These are phyloP conservation scores for Kryphioiulus occultus DNA, from an alignment of 2,888 invertebrate species.

Conservation along the genomic window DNA sequence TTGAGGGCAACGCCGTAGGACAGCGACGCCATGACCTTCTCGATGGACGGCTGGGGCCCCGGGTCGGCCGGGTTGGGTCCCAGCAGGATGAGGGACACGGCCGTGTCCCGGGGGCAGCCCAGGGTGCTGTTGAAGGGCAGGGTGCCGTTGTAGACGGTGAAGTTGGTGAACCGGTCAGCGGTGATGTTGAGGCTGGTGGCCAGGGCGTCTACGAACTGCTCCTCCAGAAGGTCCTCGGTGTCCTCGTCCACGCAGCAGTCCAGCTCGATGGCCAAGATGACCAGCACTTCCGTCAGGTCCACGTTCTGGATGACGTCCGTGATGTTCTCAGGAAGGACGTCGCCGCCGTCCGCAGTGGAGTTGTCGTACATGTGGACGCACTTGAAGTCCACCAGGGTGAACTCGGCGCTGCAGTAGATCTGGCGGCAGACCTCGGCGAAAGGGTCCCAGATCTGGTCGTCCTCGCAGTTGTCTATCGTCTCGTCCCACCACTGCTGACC, in stretches of 20 bases:
- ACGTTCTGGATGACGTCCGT: neutral
- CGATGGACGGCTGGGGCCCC: conserved; percentile 50
- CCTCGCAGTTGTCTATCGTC: conserved; percentile 43
- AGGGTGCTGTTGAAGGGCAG: neutral
- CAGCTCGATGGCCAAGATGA: conserved; percentile 34
- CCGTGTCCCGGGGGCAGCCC: neutral
- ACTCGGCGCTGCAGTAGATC: conserved; percentile 50
- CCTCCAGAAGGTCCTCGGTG: neutral
- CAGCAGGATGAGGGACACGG: neutral
- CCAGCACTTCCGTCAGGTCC: neutral
- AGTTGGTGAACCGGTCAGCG: conserved; percentile 46
- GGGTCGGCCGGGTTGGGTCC: neutral
- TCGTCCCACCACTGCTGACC: neutral
- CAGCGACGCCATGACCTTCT: conserved; percentile 48
- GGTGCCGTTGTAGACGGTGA: conserved; percentile 12
- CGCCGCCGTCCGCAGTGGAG: neutral
- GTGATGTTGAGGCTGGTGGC: conserved; percentile 44
- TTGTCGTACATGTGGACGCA: conserved; percentile 33
- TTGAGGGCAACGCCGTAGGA: conserved; percentile 44
- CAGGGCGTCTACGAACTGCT: conserved; percentile 33
- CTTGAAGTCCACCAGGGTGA: conserved; percentile 47
- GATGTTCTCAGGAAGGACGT: neutral
- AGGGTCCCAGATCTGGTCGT: conserved; percentile 51
- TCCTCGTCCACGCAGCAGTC: neutral
- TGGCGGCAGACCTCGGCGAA: conserved; percentile 50